A percentile compares a stretch with the other conserved stretches of the same genome.
Conservation (phyloP, 2,113 vertebrate species). For the Rhabdomys dilectus region DNA sequence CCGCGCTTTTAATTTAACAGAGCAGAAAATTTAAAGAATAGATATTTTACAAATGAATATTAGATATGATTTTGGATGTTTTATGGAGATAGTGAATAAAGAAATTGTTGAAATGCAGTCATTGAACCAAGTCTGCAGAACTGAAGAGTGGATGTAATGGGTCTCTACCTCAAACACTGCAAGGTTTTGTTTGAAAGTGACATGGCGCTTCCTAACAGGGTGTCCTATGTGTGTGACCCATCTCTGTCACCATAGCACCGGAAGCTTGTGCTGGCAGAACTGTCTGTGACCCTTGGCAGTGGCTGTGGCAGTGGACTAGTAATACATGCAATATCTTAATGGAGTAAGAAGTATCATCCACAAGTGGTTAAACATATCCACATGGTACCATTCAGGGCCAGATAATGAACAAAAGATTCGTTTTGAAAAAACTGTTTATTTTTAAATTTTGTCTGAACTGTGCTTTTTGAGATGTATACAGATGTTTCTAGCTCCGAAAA, state of each 20-base stretch:
- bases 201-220: neutral
- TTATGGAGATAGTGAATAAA: neutral
- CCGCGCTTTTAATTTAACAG: neutral
- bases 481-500: constrained; percentile 46
- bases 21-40: neutral
- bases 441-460: constrained; percentile 16
- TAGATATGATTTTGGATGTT: neutral
- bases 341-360: neutral
- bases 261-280: neutral
- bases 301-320: neutral
- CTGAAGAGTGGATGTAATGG: neutral
- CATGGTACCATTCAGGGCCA: constrained; percentile 38
- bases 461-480: neutral
- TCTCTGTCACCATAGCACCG: neutral
- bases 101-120: neutral
- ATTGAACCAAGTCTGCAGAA: neutral
- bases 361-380: constrained; percentile 16
- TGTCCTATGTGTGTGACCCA: neutral
- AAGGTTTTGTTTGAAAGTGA: neutral
- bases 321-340: constrained; percentile 15
- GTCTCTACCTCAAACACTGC: neutral
- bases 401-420: constrained; percentile 41
- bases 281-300: neutral
- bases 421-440: constrained; percentile 34
- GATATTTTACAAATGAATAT: neutral